Conservation (phyloP, 1,140 invertebrate genomes). For the Penaeus japonicus region DNA sequence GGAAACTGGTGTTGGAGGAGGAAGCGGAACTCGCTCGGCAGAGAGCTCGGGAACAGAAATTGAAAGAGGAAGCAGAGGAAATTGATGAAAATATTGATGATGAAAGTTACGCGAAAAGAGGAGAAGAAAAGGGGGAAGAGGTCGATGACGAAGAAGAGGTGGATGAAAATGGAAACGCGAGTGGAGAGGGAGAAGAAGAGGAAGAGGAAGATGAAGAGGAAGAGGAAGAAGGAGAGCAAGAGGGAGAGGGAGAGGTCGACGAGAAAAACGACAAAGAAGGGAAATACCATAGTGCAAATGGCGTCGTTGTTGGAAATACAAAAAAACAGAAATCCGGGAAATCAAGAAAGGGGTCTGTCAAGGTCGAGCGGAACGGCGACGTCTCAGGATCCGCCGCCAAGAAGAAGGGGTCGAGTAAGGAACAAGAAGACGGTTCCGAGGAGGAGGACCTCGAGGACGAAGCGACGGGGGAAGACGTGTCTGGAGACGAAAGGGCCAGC, state of each 20-base stretch:
- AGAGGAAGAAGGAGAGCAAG: background rate
- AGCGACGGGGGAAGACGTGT: too few relatives aligned
- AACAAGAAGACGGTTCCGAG: too few relatives aligned
- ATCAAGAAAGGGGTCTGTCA: too few relatives aligned
- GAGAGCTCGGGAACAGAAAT: background rate
- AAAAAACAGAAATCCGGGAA: background rate
- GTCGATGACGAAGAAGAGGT: background rate
- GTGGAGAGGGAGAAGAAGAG: background rate
- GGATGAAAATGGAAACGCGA: background rate
- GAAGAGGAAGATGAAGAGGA: background rate
- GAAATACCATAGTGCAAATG: background rate
- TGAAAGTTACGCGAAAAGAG: background rate
- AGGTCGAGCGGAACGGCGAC: too few relatives aligned
- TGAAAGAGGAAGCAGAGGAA: background rate
- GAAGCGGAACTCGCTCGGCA: background rate
- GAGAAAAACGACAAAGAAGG: background rate
- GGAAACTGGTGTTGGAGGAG: slow-evolving; percentile 42
- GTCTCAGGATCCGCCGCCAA: too few relatives aligned
- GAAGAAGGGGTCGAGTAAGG: too few relatives aligned
- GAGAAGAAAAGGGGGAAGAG: too few relatives aligned
- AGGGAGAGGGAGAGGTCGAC: background rate
- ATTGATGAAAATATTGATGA: background rate
- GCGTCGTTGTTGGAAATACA: background rate
- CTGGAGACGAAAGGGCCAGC: too few relatives aligned
- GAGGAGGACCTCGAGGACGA: too few relatives aligned